Evolutionary conservation across 1,140 invertebrate species (phyloP).

Genomic region (Bombyx mandarina): DNA sequence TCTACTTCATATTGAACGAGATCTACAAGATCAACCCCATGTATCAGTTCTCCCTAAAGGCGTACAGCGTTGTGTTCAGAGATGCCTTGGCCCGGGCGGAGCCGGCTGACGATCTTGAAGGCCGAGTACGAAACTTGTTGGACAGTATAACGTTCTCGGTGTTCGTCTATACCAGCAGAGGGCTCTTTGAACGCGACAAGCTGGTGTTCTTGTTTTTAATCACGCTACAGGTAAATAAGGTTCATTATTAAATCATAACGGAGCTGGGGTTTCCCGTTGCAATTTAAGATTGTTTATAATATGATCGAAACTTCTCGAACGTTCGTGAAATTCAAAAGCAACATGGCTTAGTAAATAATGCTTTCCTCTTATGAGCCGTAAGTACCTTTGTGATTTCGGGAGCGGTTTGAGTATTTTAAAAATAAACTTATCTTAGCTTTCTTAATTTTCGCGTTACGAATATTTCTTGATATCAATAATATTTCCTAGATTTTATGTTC

Average conservation of each 20-base stretch:
- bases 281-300: too few species aligned
- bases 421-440: too few species aligned
- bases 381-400: too few species aligned
- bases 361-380: too few species aligned
- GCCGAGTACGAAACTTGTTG: constrained; percentile 85
- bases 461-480: too few species aligned
- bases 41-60: constrained; percentile 97
- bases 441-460: too few species aligned
- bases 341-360: too few species aligned
- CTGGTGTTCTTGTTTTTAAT: constrained; percentile 92
- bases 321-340: too few species aligned
- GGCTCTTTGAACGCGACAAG: constrained; percentile 94
- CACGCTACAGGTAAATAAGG: constrained; percentile 79
- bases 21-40: constrained; percentile 94
- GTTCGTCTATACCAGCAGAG: constrained; percentile 90
- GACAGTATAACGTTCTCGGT: constrained; percentile 91
- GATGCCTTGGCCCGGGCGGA: constrained; percentile 85
- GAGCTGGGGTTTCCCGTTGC: too few species aligned
- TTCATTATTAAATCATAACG: not conserved
- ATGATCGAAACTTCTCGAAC: too few species aligned
- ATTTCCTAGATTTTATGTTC: too few species aligned
- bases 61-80: constrained; percentile 93
- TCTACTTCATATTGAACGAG: constrained; percentile 97
- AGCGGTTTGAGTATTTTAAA: too few species aligned
- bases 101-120: constrained; percentile 76